Percentiles rank a stretch among this genome's conserved stretches.
phyloP scores from a whole-genome alignment of 2,888 invertebrate species.

The Cryptops parisi region DNA sequence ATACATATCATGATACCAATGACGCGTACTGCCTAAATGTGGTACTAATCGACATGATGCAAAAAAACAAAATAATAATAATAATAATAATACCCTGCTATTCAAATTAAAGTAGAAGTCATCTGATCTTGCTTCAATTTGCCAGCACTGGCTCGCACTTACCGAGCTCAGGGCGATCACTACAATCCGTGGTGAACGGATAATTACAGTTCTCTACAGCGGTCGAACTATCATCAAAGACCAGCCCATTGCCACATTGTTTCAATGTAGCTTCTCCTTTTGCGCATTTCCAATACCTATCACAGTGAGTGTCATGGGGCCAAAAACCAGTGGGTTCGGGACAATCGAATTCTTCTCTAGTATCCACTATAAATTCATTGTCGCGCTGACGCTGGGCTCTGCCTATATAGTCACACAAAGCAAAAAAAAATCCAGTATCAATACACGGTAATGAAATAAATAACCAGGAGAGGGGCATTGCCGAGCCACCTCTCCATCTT shows the following conservation, averaged over 20 bases:
- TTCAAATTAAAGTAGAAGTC: too few relatives aligned
- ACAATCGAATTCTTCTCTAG: constrained; percentile 53
- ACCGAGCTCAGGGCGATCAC: constrained; percentile 73
- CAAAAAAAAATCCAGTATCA: neutral
- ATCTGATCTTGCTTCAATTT: too few relatives aligned
- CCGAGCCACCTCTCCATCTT: constrained; percentile 20
- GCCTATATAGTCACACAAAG: constrained; percentile 3
- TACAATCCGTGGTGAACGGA: constrained; percentile 85
- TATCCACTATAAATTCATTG: neutral
- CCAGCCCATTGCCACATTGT: constrained; percentile 85
- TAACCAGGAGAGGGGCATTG: neutral
- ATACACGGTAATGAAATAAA: too few relatives aligned
- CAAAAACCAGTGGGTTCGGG: constrained; percentile 82
- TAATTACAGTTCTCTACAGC: constrained; percentile 85
- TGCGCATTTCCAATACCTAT: constrained; percentile 93
- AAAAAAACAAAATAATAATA: too few relatives aligned
- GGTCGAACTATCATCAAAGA: constrained; percentile 68
- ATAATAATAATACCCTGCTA: too few relatives aligned
- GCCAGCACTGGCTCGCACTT: too few relatives aligned
- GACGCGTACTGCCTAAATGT: too few relatives aligned
- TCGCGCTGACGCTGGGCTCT: constrained; percentile 2
- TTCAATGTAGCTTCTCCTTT: constrained; percentile 74
- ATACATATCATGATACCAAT: too few relatives aligned
- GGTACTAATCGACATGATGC: too few relatives aligned
- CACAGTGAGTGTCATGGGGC: constrained; percentile 74